phyloP scores from a whole-genome alignment of 2,113 vertebrate species.

The Stegastes partitus region DNA sequence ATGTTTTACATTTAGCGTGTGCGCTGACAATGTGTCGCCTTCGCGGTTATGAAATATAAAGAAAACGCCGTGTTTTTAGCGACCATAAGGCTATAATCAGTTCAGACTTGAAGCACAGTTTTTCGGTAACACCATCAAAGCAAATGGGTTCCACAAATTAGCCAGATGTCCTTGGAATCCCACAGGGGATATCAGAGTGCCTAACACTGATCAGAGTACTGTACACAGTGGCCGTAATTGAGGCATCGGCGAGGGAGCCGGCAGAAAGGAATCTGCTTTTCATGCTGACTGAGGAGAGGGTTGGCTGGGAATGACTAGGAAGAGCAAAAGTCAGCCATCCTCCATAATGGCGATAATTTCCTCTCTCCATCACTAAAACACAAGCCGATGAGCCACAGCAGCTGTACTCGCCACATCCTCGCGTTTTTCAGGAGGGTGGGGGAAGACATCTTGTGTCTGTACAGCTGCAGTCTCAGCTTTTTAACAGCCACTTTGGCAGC shows the following conservation, averaged over 20 bases:
- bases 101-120: constrained; percentile 12
- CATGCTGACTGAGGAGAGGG: constrained; percentile 46
- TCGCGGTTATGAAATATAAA: too few relatives aligned
- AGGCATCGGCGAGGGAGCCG: constrained; percentile 29
- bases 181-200: constrained; percentile 43
- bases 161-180: constrained; percentile 73
- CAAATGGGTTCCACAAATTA: constrained; percentile 53
- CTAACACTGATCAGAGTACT: constrained; percentile 34
- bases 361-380: constrained; percentile 44
- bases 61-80: neutral
- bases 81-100: constrained; percentile 16
- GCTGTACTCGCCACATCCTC: constrained; percentile 56
- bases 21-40: too few relatives aligned
- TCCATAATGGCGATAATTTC: constrained; percentile 65
- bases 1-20: too few relatives aligned
- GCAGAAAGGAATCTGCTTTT: constrained; percentile 56
- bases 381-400: constrained; percentile 62
- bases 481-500: constrained; percentile 32
- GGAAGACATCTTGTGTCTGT: constrained; percentile 34
- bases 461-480: constrained; percentile 59
- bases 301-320: constrained; percentile 55
- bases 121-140: constrained; percentile 34
- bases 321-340: constrained; percentile 44
- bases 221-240: constrained; percentile 35
- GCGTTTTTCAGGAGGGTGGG: constrained; percentile 43